Evolutionary conservation across 64 coral and sea anemone genomes (phyloP).

Genomic region (Platygyra sinensis): DNA sequence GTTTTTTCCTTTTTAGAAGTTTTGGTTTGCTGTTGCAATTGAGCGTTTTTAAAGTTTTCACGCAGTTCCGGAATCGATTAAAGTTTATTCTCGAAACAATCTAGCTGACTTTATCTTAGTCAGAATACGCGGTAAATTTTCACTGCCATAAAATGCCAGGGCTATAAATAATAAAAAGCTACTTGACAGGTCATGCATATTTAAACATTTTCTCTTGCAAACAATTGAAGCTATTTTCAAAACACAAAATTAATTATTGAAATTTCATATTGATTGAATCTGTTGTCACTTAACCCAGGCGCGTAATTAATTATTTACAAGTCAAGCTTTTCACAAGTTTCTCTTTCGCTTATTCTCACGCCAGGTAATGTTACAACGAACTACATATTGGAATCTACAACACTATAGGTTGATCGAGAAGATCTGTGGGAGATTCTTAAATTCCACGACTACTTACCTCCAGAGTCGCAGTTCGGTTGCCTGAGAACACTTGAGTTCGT

Average conservation of each 20-base stretch:
- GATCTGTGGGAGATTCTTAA: neutral
- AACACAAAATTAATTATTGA: slow-evolving; percentile 78
- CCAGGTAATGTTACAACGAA: slow-evolving; percentile 7
- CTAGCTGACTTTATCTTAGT: neutral
- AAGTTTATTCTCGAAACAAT: neutral
- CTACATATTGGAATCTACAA: neutral
- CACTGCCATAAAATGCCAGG: slow-evolving; percentile 77
- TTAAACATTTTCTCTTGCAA: slow-evolving; percentile 66
- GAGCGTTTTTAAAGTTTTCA: neutral
- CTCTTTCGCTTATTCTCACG: slow-evolving; percentile 10
- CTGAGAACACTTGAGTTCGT: neutral
- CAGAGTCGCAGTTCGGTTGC: neutral
- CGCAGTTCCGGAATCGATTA: neutral
- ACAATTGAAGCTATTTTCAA: slow-evolving; percentile 75
- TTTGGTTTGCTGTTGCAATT: too few relatives aligned
- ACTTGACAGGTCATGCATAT: slow-evolving; percentile 65
- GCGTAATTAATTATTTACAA: slow-evolving; percentile 39
- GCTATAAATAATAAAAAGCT: slow-evolving; percentile 57
- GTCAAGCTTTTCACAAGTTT: slow-evolving; percentile 28
- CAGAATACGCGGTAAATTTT: slow-evolving; percentile 37
- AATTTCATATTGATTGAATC: slow-evolving; percentile 86
- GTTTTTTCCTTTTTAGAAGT: neutral
- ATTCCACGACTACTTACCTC: neutral
- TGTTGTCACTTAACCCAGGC: slow-evolving; percentile 65
- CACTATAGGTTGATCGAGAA: neutral